Conservation (phyloP, 2,113 vertebrate genomes). For the Sterna hirundo region DNA sequence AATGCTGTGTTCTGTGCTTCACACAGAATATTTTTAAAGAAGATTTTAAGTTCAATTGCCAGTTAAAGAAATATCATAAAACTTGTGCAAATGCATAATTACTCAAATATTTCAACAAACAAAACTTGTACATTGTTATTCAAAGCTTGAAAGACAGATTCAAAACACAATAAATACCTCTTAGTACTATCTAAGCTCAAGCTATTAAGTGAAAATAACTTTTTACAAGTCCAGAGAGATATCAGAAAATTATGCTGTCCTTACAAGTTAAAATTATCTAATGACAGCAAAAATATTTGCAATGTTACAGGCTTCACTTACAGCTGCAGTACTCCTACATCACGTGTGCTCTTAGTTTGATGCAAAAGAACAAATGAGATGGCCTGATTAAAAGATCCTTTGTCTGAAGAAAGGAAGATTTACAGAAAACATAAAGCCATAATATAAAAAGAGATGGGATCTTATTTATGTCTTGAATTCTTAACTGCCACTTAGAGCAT, state of each 20-base stretch:
- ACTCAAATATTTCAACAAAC: background rate
- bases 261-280: background rate
- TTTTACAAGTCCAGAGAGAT: background rate
- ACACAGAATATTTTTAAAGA: background rate
- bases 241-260: background rate
- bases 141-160: background rate
- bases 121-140: background rate
- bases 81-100: background rate
- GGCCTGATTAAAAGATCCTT: background rate
- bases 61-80: background rate
- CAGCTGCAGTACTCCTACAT: background rate
- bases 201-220: background rate
- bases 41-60: background rate
- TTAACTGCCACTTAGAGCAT: background rate
- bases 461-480: background rate
- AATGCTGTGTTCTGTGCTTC: background rate
- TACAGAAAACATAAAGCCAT: background rate
- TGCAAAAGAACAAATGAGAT: background rate
- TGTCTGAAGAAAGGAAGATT: background rate
- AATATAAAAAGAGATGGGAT: background rate
- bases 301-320: background rate
- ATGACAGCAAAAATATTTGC: background rate
- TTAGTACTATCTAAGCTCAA: background rate
- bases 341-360: background rate
- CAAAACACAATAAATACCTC: background rate